Percentiles rank a stretch among this genome's conserved stretches.
Conservation (phyloP, 2,797 vertebrate genomes). For the Enteromius afrohamiltoni region DNA sequence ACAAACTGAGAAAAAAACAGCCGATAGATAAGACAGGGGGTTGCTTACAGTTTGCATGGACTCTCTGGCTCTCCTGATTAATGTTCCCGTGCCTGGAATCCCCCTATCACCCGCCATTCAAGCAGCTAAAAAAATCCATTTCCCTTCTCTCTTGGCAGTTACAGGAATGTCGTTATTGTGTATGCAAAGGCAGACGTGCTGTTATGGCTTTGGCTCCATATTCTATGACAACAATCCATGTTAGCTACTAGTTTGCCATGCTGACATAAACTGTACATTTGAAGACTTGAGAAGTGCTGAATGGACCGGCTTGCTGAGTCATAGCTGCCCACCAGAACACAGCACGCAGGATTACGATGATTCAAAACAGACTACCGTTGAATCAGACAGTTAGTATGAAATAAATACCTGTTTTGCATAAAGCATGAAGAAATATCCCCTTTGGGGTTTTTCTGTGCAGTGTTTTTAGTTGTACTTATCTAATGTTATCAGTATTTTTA, state of each 20-base stretch:
- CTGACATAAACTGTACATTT: slow-evolving; percentile 10
- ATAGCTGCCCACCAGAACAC: slow-evolving; percentile 22
- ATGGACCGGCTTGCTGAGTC: slow-evolving; percentile 17
- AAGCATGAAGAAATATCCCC: slow-evolving; percentile 51
- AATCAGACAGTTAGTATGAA: slow-evolving; percentile 37
- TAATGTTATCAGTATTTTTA: not conserved
- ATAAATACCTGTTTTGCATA: slow-evolving; percentile 57
- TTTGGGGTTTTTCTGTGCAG: slow-evolving; percentile 44
- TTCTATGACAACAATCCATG: slow-evolving; percentile 34
- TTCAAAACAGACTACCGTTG: slow-evolving; percentile 47
- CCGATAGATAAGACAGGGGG: slow-evolving; percentile 18
- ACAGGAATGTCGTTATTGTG: slow-evolving; percentile 58
- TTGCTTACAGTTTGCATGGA: slow-evolving; percentile 50
- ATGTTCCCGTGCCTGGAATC: slow-evolving; percentile 74
- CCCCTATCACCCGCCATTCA: slow-evolving; percentile 71
- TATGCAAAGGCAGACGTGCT: slow-evolving; percentile 61
- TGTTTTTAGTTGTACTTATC: slow-evolving; percentile 15
- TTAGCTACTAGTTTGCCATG: slow-evolving; percentile 5
- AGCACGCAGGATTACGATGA: slow-evolving; percentile 2
- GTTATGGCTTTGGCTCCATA: slow-evolving; percentile 37
- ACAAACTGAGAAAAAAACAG: slow-evolving; percentile 6
- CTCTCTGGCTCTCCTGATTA: slow-evolving; percentile 69
- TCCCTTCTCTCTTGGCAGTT: slow-evolving; percentile 59
- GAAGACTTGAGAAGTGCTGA: slow-evolving; percentile 21
- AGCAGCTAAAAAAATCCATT: slow-evolving; percentile 53